Evolutionary conservation across 92 coral and sea anemone species (phyloP), one percentile per base, ranked within the genome.

Genomic region (Virgularia gustaviana): DNA sequence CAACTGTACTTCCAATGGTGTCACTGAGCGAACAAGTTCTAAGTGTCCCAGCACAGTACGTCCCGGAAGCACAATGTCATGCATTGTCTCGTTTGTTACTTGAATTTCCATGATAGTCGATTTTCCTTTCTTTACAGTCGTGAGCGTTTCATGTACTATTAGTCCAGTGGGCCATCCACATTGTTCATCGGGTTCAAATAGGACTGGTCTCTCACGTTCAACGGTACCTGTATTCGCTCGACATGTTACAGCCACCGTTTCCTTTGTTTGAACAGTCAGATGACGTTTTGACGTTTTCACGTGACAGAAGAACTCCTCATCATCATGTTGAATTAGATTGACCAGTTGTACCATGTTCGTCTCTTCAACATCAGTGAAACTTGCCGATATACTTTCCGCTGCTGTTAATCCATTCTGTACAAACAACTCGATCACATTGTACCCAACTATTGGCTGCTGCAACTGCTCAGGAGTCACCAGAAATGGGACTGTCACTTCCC

Each of bases 381-480:
- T 57, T 57, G 65, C 9, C 19, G 2, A 37, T 7, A 28, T 25
- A 57, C 5, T 4, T 3, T 28, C 20, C 35, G 39, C 19, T 41
- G 27, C 71, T 18, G 74, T 56, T 36, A 77, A 36, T 53, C 36
- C 70, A 34, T 75, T 68, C 81, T 80, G 64, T 39, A 80, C 70
- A 67, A 86, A 78, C 55, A 70, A 24, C 61, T 87, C 81, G 65
- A 83, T 87, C 3, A 87, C 88, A 73, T 87, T 87, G 58, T 68
- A 87, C 27, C 88, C 92, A 65, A 87, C 80, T 42, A 83, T 80
- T 43, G 86, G 88, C 45, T 63, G 83, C 28, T 83, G 85, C 51
- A 87, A 47, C 55, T 71, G 51, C 76, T 87, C 87, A 25, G 31
- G 78, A 12, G 84, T 87, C 29, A 80, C 80, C 29, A 80, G 72